Evolutionary conservation across 2,113 vertebrate species (phyloP).

Genomic region (Sigmodon hispidus): DNA sequence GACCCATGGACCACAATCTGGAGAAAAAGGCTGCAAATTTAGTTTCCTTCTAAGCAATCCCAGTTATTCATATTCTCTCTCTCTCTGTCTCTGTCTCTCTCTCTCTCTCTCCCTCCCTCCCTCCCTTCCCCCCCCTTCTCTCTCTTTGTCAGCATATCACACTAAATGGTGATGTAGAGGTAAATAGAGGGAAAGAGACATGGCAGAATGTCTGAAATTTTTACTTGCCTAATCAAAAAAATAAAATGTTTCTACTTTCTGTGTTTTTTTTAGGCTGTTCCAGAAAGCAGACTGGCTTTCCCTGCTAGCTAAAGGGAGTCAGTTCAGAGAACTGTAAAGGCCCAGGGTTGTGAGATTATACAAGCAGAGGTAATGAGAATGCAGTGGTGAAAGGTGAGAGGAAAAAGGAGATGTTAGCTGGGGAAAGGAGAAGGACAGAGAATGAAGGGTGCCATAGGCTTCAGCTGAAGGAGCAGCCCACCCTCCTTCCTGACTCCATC

Average conservation of each 20-base stretch:
- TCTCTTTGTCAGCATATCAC: neutral
- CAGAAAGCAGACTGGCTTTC: neutral
- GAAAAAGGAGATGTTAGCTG: neutral
- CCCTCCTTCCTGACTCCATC: neutral
- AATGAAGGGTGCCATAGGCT: neutral
- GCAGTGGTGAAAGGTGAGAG: neutral
- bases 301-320: neutral
- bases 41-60: neutral
- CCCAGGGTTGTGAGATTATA: neutral
- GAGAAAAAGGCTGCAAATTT: neutral
- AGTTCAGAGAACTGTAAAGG: neutral
- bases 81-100: too few species aligned
- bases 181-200: neutral
- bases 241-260: neutral
- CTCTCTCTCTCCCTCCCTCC: too few species aligned
- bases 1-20: neutral
- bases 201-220: neutral
- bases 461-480: too few species aligned
- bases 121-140: rapidly evolving
- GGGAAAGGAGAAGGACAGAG: neutral
- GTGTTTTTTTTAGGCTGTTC: neutral
- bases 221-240: neutral
- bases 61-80: neutral
- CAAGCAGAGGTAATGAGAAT: neutral
- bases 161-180: neutral